Conservation (phyloP, 2,888 invertebrate genomes). For the Plebejus argus region DNA sequence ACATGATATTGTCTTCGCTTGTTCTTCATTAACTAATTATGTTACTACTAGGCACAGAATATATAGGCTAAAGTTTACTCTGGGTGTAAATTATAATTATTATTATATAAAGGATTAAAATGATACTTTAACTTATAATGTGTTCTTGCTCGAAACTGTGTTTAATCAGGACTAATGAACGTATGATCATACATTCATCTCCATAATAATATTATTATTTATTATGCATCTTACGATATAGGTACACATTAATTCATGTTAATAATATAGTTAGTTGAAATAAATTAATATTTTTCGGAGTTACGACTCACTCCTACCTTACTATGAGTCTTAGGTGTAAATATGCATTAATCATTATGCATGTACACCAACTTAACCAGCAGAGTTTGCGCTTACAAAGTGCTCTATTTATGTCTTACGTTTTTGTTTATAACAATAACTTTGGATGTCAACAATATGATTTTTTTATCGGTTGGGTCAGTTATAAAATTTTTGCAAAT, state of each 20-base stretch:
- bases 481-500: conserved; percentile 45
- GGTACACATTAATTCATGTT: no score
- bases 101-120: background rate
- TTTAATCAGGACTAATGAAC: no score
- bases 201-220: no score
- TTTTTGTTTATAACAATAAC: conserved; percentile 22
- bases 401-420: conserved; percentile 19
- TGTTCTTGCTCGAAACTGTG: no score
- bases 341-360: no score
- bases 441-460: conserved; percentile 27
- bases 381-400: background rate
- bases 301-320: background rate
- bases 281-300: background rate
- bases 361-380: background rate
- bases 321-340: no score
- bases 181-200: no score
- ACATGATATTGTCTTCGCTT: background rate
- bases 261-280: background rate
- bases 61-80: no score
- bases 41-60: background rate
- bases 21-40: background rate
- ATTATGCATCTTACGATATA: no score
- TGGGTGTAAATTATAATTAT: no score
- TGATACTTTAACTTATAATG: no score
- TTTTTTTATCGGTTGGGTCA: conserved; percentile 31